Evolutionary conservation across 2,113 vertebrate species (phyloP).

Genomic region (Megaptera novaeangliae): DNA sequence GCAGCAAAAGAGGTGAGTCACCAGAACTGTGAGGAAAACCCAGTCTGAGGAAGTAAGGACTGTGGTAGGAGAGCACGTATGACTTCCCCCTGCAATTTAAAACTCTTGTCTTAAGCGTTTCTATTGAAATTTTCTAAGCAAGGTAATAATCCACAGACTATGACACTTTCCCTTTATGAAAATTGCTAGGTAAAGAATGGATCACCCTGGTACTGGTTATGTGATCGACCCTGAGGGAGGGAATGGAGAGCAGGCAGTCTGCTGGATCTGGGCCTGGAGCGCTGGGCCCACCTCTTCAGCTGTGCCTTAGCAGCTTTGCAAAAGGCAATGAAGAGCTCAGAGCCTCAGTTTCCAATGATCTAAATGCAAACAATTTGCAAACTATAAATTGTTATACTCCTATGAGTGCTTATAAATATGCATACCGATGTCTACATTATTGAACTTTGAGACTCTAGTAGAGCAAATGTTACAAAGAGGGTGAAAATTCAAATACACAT

Average conservation of each 20-base stretch:
- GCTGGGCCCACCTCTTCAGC: background rate
- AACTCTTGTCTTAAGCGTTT: background rate
- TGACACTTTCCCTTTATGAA: background rate
- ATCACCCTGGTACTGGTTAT: background rate
- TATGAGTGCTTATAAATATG: background rate
- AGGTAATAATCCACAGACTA: background rate
- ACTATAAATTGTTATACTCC: background rate
- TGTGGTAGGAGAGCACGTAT: background rate
- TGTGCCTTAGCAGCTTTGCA: background rate
- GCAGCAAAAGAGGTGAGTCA: background rate
- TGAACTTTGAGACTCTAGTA: background rate
- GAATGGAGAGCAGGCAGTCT: background rate
- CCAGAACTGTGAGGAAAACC: background rate
- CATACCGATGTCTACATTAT: background rate
- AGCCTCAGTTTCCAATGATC: background rate
- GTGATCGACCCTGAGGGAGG: background rate
- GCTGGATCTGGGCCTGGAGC: background rate
- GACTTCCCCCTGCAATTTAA: background rate
- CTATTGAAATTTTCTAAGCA: background rate
- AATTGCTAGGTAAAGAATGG: background rate
- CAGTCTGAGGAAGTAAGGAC: background rate
- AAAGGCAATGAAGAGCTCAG: background rate
- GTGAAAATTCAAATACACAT: background rate
- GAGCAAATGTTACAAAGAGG: background rate
- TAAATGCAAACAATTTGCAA: background rate